These are phyloP conservation scores for Lasioglossum calceatum DNA, from an alignment of 2,888 invertebrate genomes.

Conservation along the genomic window DNA sequence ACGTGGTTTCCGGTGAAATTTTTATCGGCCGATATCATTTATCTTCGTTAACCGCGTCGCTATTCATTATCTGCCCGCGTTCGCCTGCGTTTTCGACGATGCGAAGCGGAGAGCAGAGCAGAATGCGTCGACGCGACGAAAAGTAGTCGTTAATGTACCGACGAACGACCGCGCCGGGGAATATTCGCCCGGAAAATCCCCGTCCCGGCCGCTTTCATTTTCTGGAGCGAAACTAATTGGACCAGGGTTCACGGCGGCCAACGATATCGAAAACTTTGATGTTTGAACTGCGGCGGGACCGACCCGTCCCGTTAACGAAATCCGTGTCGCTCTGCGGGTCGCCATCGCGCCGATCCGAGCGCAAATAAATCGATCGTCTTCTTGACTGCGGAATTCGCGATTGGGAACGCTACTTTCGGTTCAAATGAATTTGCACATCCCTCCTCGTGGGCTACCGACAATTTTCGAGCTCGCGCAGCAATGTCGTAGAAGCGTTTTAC, in stretches of 20 bases:
- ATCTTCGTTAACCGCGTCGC: background rate
- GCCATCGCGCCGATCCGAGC: background rate
- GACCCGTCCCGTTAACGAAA: constrained; percentile 48
- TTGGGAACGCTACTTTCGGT: background rate
- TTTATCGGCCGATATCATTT: background rate
- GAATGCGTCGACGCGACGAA: constrained; percentile 1
- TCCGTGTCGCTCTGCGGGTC: constrained; percentile 23
- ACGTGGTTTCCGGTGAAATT: background rate
- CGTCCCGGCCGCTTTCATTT: constrained; percentile 40
- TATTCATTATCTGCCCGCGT: background rate
- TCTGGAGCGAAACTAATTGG: constrained; percentile 56
- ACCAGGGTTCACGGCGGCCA: constrained; percentile 23
- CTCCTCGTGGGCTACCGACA: background rate
- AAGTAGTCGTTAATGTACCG: constrained; percentile 1
- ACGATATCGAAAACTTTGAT: constrained; percentile 51
- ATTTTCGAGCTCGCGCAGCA: background rate
- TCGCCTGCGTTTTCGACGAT: background rate
- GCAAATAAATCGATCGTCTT: constrained; percentile 9
- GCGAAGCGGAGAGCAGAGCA: background rate
- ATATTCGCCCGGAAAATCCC: constrained; percentile 37
- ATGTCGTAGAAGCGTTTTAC: background rate
- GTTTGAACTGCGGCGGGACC: constrained; percentile 28
- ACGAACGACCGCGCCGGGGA: constrained; percentile 23
- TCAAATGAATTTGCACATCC: background rate
- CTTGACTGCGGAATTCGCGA: background rate